phyloP scores from a whole-genome alignment of 1,140 invertebrate genomes.

The Zaprionus davidi region DNA sequence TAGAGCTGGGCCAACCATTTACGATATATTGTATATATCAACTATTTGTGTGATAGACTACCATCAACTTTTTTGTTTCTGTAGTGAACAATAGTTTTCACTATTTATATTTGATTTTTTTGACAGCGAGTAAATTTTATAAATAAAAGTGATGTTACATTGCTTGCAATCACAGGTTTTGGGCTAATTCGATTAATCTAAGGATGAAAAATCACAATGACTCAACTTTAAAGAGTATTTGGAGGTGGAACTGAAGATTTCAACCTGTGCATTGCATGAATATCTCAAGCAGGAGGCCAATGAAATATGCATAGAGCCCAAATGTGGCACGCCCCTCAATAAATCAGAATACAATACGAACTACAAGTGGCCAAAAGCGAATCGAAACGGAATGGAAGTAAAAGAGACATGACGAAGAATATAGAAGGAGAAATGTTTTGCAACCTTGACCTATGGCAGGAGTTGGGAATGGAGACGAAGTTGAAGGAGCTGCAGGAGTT shows the following conservation, averaged over 20 bases:
- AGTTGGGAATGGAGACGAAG: conserved; percentile 9
- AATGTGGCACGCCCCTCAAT: conserved; percentile 61
- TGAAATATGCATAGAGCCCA: conserved; percentile 55
- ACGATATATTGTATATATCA: too few species aligned
- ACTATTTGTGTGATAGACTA: too few species aligned
- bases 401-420: neutral
- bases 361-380: conserved; percentile 45
- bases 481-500: neutral
- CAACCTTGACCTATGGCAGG: conserved; percentile 68
- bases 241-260: neutral
- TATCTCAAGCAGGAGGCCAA: conserved; percentile 1
- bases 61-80: too few species aligned
- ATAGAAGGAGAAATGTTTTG: neutral
- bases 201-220: neutral
- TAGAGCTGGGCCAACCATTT: too few species aligned
- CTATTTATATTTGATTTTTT: too few species aligned
- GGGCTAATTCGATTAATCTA: too few species aligned
- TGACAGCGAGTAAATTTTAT: too few species aligned
- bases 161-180: too few species aligned
- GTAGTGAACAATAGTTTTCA: too few species aligned
- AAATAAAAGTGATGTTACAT: too few species aligned
- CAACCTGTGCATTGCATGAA: neutral
- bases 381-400: neutral
- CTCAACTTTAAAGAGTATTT: neutral
- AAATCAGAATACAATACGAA: conserved; percentile 79